A percentile compares a stretch with the other conserved stretches of the same genome.
These are phyloP conservation scores for Pampus argenteus DNA, from an alignment of 2,797 vertebrate genomes.

Conservation along the genomic window DNA sequence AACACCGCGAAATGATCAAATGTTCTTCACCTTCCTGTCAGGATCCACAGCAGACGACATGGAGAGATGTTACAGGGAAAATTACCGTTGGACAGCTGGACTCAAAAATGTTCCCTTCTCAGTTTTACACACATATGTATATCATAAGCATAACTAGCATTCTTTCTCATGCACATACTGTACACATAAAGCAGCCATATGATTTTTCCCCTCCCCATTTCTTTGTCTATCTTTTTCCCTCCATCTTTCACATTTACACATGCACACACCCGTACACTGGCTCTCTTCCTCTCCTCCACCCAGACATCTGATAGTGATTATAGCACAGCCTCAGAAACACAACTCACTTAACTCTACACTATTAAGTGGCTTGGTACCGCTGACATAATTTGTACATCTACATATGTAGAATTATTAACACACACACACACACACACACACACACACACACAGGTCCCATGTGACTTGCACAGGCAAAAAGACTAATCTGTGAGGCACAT, in stretches of 20 bases:
- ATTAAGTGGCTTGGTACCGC: constrained; percentile 67
- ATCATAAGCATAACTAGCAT: not conserved
- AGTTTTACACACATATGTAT: not conserved
- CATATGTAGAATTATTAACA: constrained; percentile 56
- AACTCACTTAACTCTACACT: constrained; percentile 68
- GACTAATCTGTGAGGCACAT: constrained; percentile 12
- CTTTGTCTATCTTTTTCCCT: constrained; percentile 10
- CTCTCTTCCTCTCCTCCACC: constrained; percentile 42
- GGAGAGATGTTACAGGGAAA: not conserved
- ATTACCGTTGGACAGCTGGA: not conserved
- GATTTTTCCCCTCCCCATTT: not conserved
- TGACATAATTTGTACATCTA: constrained; percentile 72
- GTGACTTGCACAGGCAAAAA: constrained; percentile 26
- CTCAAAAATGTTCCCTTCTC: not conserved
- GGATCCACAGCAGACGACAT: not conserved
- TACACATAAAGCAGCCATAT: constrained; percentile 5
- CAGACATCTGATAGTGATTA: constrained; percentile 81
- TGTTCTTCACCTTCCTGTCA: not conserved
- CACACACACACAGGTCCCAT: constrained; percentile 6
- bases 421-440: constrained; percentile 3
- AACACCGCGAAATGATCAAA: constrained; percentile 5
- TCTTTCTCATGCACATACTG: constrained; percentile 11
- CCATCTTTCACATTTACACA: constrained; percentile 23
- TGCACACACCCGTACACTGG: constrained; percentile 12
- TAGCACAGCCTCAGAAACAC: constrained; percentile 62